These are phyloP conservation scores for Craniophora ligustri DNA, from an alignment of 2,888 invertebrate genomes.

Conservation along the genomic window DNA sequence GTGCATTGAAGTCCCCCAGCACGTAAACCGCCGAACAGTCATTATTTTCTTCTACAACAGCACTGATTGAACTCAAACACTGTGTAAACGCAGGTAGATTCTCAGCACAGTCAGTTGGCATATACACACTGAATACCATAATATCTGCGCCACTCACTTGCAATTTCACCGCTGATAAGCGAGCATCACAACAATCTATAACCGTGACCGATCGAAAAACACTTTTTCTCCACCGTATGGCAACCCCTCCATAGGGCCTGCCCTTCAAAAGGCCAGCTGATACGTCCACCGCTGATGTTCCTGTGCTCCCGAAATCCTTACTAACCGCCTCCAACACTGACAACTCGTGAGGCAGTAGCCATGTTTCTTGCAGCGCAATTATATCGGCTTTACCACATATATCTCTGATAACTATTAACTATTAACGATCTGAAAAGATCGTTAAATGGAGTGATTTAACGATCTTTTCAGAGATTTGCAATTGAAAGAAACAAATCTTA, in stretches of 20 bases:
- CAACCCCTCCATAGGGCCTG: conserved; percentile 5
- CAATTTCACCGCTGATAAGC: conserved; percentile 24
- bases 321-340: too few species aligned
- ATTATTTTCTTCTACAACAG: conserved; percentile 14
- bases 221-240: conserved; percentile 22
- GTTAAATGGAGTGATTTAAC: too few species aligned
- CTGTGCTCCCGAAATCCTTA: too few species aligned
- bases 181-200: conserved; percentile 22
- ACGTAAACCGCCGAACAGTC: too few species aligned
- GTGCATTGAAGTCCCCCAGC: too few species aligned
- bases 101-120: conserved; percentile 17
- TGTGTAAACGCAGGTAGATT: conserved; percentile 10
- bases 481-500: conserved; percentile 15
- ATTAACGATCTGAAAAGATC: too few species aligned
- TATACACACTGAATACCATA: conserved; percentile 27
- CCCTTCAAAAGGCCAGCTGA: conserved; percentile 13
- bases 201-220: conserved; percentile 18
- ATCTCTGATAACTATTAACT: too few species aligned
- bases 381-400: too few species aligned
- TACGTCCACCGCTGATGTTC: conserved; percentile 4
- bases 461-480: conserved; percentile 17
- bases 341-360: too few species aligned
- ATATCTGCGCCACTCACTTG: not conserved
- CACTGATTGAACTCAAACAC: conserved; percentile 15
- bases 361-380: too few species aligned